Base-by-base conservation (phyloP, 2,797 vertebrate species). In the Poecilia wingei region DNA sequence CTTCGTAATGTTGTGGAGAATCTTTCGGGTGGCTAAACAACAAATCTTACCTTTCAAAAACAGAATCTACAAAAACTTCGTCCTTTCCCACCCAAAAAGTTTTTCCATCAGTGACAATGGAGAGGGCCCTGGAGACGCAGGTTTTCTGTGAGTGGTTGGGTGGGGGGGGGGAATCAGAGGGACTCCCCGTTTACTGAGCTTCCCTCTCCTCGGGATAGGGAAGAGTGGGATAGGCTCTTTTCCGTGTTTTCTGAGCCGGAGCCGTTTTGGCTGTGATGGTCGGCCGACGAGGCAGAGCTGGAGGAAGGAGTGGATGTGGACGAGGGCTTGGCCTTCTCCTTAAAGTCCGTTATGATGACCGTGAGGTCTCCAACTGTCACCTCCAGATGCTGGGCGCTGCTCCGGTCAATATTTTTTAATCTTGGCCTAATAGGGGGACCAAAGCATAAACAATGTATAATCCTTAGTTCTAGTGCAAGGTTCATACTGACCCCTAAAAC, bases 311-410 rank as follows among this genome's bases (percentile, higher is more conserved):
- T 84, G 7, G 94, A 88, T 75, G 98, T 95, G 85, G 98, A 94
- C 25, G 97, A 92, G 74, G 98, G 97, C 95, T 98, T 98, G 59
- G 97, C 96, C 96, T 99, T 99, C 96, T 99, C 98, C 93, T 99
- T 99, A 97, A 99, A 99, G 98, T 99, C 98, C 91, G 98, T 99
- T 92, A 99, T 99, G 96, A 99, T 98, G 95, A 99, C 98, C 66
- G 98, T 99, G 94, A 99, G 97, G 93, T 99, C 98, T 91, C 98
- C 98, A 84, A 99, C 98, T 25, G 98, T 99, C 93, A 99, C 98
- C 95, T 99, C 98, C 95, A 99, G 95, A 93, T 99, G 98, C 94
- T 99, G 98, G 73, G 98, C 98, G n/a, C 98, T 99, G 96, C 98
- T 99, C 84, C 98, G 96, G 95, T 99, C 98, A 80, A 99, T 97